phyloP scores from a whole-genome alignment of 1,140 invertebrate species.

The Ooceraea biroi region DNA sequence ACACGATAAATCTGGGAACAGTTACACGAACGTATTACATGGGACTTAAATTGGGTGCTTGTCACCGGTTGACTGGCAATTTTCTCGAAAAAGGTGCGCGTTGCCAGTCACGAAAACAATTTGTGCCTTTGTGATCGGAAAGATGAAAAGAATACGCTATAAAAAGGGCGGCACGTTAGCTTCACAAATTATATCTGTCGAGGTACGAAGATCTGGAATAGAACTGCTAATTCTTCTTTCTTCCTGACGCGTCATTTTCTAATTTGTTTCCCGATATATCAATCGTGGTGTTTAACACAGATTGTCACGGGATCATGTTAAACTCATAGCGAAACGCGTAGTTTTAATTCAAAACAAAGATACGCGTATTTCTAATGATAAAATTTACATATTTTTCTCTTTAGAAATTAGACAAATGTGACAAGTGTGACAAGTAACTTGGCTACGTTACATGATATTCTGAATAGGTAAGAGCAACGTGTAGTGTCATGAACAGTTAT shows the following conservation, averaged over 20 bases:
- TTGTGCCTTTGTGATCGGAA: constrained; percentile 48
- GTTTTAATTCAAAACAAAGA: constrained; percentile 14
- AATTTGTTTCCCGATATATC: constrained; percentile 36
- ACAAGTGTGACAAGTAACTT: too few relatives aligned
- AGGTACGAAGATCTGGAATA: neutral
- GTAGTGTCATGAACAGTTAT: neutral
- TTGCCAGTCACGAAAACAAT: constrained; percentile 69
- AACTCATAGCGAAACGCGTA: neutral
- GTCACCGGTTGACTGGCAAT: constrained; percentile 72
- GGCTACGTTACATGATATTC: too few relatives aligned
- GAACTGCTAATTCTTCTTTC: neutral
- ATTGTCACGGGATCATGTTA: neutral
- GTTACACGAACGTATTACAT: constrained; percentile 12
- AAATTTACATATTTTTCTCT: too few relatives aligned
- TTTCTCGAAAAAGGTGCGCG: constrained; percentile 64
- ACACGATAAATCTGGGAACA: constrained; percentile 48
- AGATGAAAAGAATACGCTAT: constrained; percentile 48
- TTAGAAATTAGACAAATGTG: too few relatives aligned
- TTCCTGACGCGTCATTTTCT: constrained; percentile 25
- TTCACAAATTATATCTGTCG: constrained; percentile 46
- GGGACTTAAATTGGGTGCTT: constrained; percentile 69
- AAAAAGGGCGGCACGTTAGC: constrained; percentile 39
- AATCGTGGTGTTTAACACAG: constrained; percentile 19
- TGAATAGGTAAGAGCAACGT: neutral
- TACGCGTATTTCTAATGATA: too few relatives aligned